phyloP scores from a whole-genome alignment of 2,113 vertebrate species.

The Microcebus jonahi region DNA sequence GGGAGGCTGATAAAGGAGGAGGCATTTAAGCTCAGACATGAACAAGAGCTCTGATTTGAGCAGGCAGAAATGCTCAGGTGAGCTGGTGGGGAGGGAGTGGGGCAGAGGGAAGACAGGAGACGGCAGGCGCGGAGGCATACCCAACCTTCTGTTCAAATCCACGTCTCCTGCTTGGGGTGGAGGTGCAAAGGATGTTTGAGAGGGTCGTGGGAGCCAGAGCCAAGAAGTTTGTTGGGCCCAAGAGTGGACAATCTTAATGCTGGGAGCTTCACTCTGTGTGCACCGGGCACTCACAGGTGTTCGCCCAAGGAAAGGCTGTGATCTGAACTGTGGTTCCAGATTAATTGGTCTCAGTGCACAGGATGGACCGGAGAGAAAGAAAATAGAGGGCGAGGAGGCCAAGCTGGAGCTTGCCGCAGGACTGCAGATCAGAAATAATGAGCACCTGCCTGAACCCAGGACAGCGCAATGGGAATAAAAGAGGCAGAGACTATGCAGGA shows the following conservation, averaged over 20 bases:
- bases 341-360: not conserved
- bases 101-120: not conserved
- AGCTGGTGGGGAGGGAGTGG: not conserved
- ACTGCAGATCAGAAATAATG: not conserved
- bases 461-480: not conserved
- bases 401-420: not conserved
- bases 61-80: not conserved
- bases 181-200: not conserved
- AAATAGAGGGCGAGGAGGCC: not conserved
- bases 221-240: not conserved
- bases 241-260: rapidly evolving
- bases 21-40: not conserved
- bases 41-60: not conserved
- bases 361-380: not conserved
- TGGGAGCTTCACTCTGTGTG: not conserved
- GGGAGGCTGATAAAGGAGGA: not conserved
- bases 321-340: not conserved
- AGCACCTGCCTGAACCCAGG: not conserved
- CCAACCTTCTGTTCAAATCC: not conserved
- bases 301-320: not conserved
- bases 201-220: no score
- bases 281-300: no score
- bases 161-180: not conserved
- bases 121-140: rapidly evolving
- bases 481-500: not conserved